Evolutionary conservation across 2,113 vertebrate genomes (phyloP), one percentile per base, ranked within the genome.

Genomic region (Leptobrachium ailaonicum): DNA sequence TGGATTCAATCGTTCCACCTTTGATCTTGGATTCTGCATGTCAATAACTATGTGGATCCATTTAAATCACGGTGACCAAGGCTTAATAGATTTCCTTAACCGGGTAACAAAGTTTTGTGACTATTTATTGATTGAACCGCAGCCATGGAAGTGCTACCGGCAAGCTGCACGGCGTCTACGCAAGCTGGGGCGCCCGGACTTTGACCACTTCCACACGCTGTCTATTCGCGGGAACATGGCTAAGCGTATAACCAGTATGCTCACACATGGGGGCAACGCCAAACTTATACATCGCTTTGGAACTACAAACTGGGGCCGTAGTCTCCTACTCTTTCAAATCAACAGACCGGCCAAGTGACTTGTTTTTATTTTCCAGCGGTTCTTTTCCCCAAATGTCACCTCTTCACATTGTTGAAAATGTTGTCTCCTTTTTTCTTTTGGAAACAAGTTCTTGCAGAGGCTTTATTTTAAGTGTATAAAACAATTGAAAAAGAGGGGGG

Each of bases 41-140:
- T 97, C 97, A 0, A 87, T 99, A 81, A 99, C 96, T 6, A 99
- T 99, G 97, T 99, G 97, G 97, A 94, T 99, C 83, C 97, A 99
- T 83, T 85, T 99, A 72, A 95, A 97, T 85, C 96, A 98, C 0
- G 96, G 97, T 0, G 97, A 99, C 68, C 58, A 73, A 0, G 96
- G 92, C 10, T 90, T 99, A 45, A 71, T 91, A 82, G 88, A 83
- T 53, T 91, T 99, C 74, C 92, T 99, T 13, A 87, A 92, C 8
- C 83, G 82, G 14, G 89, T 98, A 10, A 91, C 96, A 20, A 91
- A 92, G 2, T 73, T 93, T 45, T 94, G 93, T 81, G 75, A 62
- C 44, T 92, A 93, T 80, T 86, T 99, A 64, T 90, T 99, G 50
- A 83, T 99, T 9, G 97, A 99, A 80, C 95, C 94, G 0, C 97